Evolutionary conservation across 2,888 invertebrate species (phyloP).

Genomic region (Trissonchulus latispiculum): DNA sequence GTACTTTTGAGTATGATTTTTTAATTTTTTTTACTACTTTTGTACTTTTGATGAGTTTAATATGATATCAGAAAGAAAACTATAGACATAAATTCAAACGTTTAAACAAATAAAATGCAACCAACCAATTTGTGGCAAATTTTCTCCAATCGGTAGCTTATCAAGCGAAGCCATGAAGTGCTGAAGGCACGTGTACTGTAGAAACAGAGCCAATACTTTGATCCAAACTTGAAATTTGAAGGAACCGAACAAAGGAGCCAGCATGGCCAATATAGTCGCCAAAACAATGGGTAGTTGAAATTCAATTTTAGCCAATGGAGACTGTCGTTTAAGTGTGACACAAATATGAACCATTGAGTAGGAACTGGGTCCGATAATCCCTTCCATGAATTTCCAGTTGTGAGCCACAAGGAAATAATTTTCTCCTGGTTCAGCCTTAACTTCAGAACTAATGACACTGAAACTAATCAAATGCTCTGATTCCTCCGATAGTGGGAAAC

Average conservation of each 20-base stretch:
- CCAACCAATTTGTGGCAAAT: not conserved
- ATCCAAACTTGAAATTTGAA: not conserved
- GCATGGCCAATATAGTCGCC: constrained; percentile 1
- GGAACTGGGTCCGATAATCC: not conserved
- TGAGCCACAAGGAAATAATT: not conserved
- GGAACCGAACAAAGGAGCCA: not conserved
- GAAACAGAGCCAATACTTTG: not conserved
- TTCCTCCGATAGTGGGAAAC: not conserved
- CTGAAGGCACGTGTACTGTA: not conserved
- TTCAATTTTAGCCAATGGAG: not conserved
- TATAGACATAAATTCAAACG: too few species aligned
- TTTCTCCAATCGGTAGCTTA: not conserved
- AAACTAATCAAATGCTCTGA: not conserved
- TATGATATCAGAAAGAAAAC: too few species aligned
- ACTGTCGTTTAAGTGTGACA: not conserved
- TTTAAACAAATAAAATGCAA: not conserved
- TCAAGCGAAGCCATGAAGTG: not conserved
- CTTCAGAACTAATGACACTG: not conserved
- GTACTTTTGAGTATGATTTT: too few species aligned
- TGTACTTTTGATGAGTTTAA: too few species aligned
- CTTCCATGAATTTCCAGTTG: not conserved
- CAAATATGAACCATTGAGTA: not conserved
- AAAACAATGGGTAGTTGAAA: not conserved
- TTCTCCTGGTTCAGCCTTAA: too few species aligned
- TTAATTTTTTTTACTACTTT: too few species aligned